Evolutionary conservation across 2,888 invertebrate species (phyloP).

Genomic region (Teinopalpus imperialis): DNA sequence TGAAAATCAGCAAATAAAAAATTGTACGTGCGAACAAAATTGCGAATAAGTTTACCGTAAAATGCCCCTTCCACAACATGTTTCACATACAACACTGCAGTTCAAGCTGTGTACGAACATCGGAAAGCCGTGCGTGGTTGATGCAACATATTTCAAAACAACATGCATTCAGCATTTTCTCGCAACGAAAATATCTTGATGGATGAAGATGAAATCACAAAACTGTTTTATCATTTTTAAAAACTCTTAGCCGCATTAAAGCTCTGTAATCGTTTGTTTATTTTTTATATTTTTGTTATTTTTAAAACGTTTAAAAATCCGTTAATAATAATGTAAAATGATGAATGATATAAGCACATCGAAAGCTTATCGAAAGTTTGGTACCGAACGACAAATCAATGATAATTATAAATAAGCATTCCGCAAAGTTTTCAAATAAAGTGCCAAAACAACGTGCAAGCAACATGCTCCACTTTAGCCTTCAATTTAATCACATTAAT

Average conservation of each 20-base stretch:
- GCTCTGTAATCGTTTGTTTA: conserved; percentile 23
- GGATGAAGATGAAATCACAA: conserved; percentile 44
- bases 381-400: conserved; percentile 47
- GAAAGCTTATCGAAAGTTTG: conserved; percentile 60
- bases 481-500: conserved; percentile 36
- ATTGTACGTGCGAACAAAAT: conserved; percentile 69
- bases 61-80: conserved; percentile 66
- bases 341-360: conserved; percentile 63
- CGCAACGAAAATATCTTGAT: conserved; percentile 70
- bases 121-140: conserved; percentile 79
- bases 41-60: conserved; percentile 76
- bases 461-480: conserved; percentile 57
- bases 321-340: conserved; percentile 31
- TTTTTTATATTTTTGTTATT: conserved; percentile 23
- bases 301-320: conserved; percentile 21
- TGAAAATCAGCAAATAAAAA: conserved; percentile 70
- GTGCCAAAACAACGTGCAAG: conserved; percentile 63
- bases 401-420: conserved; percentile 57
- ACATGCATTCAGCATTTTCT: conserved; percentile 74
- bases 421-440: conserved; percentile 51
- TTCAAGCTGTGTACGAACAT: conserved; percentile 78
- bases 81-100: conserved; percentile 78
- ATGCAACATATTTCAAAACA: conserved; percentile 69
- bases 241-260: conserved; percentile 12
- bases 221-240: conserved; percentile 32